Percentiles rank a stretch among this genome's conserved stretches.
These are phyloP conservation scores for Ibycter americanus DNA, from an alignment of 2,797 vertebrate genomes.

Conservation along the genomic window DNA sequence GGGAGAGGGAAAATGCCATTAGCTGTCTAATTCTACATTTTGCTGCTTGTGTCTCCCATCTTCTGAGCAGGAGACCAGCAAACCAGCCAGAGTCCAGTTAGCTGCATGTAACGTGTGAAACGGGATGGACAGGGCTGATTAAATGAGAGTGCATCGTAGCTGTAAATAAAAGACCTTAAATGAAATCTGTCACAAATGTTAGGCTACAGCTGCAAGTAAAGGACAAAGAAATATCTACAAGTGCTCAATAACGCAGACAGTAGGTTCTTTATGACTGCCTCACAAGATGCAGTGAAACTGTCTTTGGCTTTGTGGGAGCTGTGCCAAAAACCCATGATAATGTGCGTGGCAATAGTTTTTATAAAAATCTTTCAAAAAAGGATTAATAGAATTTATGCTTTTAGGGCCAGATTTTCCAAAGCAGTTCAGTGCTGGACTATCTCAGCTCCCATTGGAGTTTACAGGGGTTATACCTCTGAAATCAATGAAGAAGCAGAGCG, in stretches of 20 bases:
- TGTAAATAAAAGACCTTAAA: conserved; percentile 11
- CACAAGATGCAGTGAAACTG: not conserved
- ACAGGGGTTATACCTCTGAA: not conserved
- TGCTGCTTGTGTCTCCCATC: not conserved
- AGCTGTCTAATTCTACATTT: not conserved
- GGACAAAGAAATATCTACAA: not conserved
- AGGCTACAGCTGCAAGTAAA: not conserved
- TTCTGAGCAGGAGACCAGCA: not conserved
- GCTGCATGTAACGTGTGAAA: not conserved
- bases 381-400: not conserved
- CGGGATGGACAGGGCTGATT: not conserved
- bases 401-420: not conserved
- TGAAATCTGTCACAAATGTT: conserved; percentile 19
- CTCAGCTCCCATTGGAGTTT: not conserved
- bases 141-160: not conserved
- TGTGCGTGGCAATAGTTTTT: not conserved
- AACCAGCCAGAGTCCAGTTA: not conserved
- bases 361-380: not conserved
- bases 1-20: not conserved
- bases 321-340: not conserved
- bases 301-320: not conserved
- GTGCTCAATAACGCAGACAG: not conserved
- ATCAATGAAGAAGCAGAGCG: not conserved
- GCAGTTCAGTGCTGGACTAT: not conserved
- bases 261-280: not conserved